Conservation (phyloP, 2,888 invertebrate species). For the Apodemia duryi region DNA sequence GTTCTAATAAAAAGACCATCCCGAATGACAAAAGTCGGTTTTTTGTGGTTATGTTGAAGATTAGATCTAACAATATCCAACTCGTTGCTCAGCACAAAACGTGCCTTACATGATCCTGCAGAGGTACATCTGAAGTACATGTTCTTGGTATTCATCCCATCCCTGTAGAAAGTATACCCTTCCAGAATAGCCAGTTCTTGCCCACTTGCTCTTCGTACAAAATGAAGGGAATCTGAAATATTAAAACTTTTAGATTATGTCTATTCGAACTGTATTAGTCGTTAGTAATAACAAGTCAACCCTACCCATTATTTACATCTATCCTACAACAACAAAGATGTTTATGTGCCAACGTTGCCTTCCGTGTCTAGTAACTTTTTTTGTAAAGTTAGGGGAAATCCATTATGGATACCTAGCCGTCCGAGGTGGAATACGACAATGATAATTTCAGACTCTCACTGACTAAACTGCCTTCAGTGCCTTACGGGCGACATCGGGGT, state of each 20-base stretch:
- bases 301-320: too few species aligned
- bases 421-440: too few species aligned
- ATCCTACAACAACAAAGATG: too few species aligned
- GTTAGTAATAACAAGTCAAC: too few species aligned
- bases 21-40: conserved; percentile 29
- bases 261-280: background rate
- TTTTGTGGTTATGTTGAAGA: conserved; percentile 28
- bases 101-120: conserved; percentile 50
- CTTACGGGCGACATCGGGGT: too few species aligned
- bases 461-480: too few species aligned
- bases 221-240: conserved; percentile 1
- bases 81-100: conserved; percentile 49
- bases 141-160: conserved; percentile 19
- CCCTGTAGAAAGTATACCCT: conserved; percentile 23
- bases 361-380: too few species aligned
- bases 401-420: too few species aligned
- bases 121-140: conserved; percentile 30
- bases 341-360: too few species aligned
- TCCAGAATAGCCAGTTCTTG: conserved; percentile 32
- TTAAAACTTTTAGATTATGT: background rate
- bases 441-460: too few species aligned
- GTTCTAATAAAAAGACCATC: conserved; percentile 30
- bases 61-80: conserved; percentile 22
- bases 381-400: too few species aligned
- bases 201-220: conserved; percentile 28